phyloP scores from a whole-genome alignment of 1,140 invertebrate genomes.

The Drosophila murphyi region DNA sequence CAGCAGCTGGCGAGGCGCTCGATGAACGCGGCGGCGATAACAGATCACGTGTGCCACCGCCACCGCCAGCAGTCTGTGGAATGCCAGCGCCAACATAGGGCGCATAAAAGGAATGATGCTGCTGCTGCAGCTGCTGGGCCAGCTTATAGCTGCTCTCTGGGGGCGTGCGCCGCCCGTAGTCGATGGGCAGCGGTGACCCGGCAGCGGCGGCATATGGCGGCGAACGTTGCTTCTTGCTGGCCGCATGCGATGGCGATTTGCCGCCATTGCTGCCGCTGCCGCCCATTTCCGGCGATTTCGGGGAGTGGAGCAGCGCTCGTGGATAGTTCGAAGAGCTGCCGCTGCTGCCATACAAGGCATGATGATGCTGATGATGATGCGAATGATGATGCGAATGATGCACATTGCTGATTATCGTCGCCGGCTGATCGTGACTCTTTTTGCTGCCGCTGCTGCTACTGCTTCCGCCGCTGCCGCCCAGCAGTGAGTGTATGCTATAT shows the following conservation, averaged over 20 bases:
- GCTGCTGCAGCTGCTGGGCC: slow-evolving; percentile 31
- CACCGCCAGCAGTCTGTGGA: slow-evolving; percentile 41
- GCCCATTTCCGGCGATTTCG: slow-evolving; percentile 73
- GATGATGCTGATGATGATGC: slow-evolving; percentile 55
- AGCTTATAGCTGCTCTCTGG: slow-evolving; percentile 49
- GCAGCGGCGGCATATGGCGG: slow-evolving; percentile 68
- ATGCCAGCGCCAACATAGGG: slow-evolving; percentile 63
- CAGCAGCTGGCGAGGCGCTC: slow-evolving; percentile 57
- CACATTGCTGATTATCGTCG: slow-evolving; percentile 72
- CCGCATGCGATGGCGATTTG: slow-evolving; percentile 73
- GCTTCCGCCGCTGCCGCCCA: slow-evolving; percentile 86
- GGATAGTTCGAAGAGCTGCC: slow-evolving; percentile 56
- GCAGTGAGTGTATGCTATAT: slow-evolving; percentile 91
- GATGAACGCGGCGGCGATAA: slow-evolving; percentile 65
- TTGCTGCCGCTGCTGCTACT: slow-evolving; percentile 49
- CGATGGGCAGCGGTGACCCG: slow-evolving; percentile 66
- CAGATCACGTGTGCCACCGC: slow-evolving; percentile 51
- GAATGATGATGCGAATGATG: slow-evolving; percentile 47
- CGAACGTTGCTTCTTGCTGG: slow-evolving; percentile 70
- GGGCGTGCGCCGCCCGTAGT: slow-evolving; percentile 60
- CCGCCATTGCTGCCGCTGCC: slow-evolving; percentile 59
- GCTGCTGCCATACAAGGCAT: slow-evolving; percentile 50
- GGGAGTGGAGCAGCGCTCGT: slow-evolving; percentile 60
- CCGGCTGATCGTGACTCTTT: slow-evolving; percentile 59
- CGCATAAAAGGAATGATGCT: slow-evolving; percentile 55